Evolutionary conservation across 2,888 invertebrate species (phyloP).

Genomic region (Oasisia sp.): DNA sequence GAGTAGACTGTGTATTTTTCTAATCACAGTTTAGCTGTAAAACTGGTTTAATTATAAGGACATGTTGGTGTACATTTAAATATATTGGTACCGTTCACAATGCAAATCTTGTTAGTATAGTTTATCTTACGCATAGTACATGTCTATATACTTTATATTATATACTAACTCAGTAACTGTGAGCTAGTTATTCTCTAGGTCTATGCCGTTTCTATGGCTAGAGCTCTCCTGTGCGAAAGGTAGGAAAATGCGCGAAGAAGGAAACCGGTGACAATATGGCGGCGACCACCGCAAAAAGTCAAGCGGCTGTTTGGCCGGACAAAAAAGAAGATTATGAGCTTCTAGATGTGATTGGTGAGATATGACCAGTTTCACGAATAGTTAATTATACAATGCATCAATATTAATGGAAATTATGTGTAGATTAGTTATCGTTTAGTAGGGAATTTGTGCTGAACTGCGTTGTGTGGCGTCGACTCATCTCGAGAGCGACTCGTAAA

Average conservation of each 20-base stretch:
- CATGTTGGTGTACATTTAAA: background rate
- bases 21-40: too few species aligned
- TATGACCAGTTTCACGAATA: background rate
- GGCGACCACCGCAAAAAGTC: conserved; percentile 33
- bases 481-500: background rate
- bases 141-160: too few species aligned
- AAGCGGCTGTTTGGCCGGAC: conserved; percentile 78
- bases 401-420: background rate
- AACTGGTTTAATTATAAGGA: background rate
- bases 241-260: conserved; percentile 19
- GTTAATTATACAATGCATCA: background rate
- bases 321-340: conserved; percentile 91
- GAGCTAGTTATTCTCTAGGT: background rate
- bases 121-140: too few species aligned
- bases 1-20: too few species aligned
- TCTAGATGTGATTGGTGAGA: conserved; percentile 90
- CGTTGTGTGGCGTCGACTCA: background rate
- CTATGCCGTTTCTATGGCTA: background rate
- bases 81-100: background rate
- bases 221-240: background rate
- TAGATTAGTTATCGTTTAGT: background rate
- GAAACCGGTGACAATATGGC: conserved; percentile 28
- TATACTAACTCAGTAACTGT: too few species aligned
- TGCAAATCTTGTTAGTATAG: background rate
- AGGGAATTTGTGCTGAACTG: background rate